These are phyloP conservation scores for Craseonycteris thonglongyai DNA, from an alignment of 2,113 vertebrate genomes.

Conservation along the genomic window DNA sequence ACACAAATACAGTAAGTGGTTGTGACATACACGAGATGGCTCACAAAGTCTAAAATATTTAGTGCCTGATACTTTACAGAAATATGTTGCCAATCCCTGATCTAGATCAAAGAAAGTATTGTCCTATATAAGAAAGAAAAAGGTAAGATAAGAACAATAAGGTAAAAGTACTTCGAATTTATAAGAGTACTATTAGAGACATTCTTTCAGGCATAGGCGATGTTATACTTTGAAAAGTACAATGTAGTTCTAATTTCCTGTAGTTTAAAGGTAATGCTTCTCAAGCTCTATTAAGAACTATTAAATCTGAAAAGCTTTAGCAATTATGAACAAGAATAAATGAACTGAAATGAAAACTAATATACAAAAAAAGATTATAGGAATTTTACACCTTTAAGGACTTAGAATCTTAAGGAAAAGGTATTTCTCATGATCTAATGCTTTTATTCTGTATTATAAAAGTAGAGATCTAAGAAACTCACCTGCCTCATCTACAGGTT, in stretches of 20 bases:
- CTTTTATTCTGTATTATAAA: not conserved
- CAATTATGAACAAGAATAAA: not conserved
- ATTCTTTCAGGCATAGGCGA: not conserved
- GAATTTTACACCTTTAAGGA: not conserved
- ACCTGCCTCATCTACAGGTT: not conserved
- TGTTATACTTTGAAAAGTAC: not conserved
- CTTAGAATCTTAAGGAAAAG: not conserved
- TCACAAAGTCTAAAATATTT: not conserved
- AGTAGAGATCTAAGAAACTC: not conserved
- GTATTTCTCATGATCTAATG: not conserved
- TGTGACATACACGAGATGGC: not conserved
- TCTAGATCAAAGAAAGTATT: not conserved
- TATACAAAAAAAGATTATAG: not conserved
- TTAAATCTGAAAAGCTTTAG: not conserved
- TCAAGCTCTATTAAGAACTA: not conserved
- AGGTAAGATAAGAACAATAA: not conserved
- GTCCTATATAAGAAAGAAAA: not conserved
- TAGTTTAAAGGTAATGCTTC: not conserved
- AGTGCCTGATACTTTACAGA: not conserved
- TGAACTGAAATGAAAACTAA: not conserved
- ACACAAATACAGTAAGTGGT: no score
- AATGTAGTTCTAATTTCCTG: not conserved
- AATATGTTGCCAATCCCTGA: not conserved
- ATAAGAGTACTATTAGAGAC: not conserved
- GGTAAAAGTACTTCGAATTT: not conserved